These are phyloP conservation scores for Limonius californicus DNA, from an alignment of 1,140 invertebrate genomes.

Conservation along the genomic window DNA sequence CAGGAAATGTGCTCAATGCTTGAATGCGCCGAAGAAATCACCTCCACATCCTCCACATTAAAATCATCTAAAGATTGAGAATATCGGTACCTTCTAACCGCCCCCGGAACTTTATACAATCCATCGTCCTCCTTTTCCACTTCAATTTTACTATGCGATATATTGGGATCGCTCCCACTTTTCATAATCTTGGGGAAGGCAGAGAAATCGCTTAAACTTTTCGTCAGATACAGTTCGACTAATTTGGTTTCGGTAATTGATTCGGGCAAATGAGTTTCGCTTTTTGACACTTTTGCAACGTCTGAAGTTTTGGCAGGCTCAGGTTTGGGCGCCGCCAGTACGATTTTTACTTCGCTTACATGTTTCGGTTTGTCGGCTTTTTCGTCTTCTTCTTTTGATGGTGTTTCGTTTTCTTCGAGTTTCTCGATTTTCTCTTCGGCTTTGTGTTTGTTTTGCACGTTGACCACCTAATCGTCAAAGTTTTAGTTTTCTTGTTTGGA, in stretches of 20 bases:
- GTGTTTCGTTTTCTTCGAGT: no score
- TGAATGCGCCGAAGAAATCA: constrained; percentile 20
- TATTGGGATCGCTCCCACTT: constrained; percentile 42
- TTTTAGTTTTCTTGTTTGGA: no score
- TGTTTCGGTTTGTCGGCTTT: neutral
- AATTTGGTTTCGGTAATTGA: constrained; percentile 9
- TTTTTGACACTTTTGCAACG: neutral
- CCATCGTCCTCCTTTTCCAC: constrained; percentile 30
- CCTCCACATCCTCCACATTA: constrained; percentile 34
- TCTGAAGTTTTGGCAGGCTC: neutral
- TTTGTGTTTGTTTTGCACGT: no score
- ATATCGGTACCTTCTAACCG: constrained; percentile 27
- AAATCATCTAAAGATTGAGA: constrained; percentile 44
- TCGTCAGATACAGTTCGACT: constrained; percentile 17
- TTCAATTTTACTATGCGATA: constrained; percentile 22
- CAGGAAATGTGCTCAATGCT: constrained; percentile 44
- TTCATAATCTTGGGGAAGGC: constrained; percentile 28
- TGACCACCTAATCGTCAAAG: no score
- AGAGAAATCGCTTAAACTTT: constrained; percentile 17
- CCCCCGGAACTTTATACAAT: constrained; percentile 43
- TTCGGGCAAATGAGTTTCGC: neutral
- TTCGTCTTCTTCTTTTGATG: no score
- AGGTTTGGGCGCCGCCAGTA: neutral
- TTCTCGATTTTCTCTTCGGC: no score
- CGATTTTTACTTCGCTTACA: neutral